These are phyloP conservation scores for Argynnis bischoffii DNA, from an alignment of 2,888 invertebrate genomes.

Conservation along the genomic window DNA sequence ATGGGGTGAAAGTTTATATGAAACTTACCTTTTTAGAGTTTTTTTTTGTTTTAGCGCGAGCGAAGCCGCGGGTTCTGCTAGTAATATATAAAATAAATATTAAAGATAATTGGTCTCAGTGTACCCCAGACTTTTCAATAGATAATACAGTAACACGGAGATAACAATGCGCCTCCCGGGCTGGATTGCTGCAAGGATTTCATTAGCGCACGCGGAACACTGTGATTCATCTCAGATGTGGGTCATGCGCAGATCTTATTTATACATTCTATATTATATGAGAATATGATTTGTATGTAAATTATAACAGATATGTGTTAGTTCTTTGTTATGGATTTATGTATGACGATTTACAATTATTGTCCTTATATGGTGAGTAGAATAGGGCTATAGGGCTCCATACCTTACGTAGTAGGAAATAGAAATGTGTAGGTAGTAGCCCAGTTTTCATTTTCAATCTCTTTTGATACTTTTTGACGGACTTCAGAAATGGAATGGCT, in stretches of 20 bases:
- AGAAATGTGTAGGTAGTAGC: too few species aligned
- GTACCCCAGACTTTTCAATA: slow-evolving; percentile 31
- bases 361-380: too few species aligned
- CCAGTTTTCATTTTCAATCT: too few species aligned
- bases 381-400: too few species aligned
- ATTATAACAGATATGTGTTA: not conserved
- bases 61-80: too few species aligned
- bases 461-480: too few species aligned
- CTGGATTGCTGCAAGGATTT: slow-evolving; percentile 69
- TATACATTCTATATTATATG: slow-evolving; percentile 17
- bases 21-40: too few species aligned
- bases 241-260: slow-evolving; percentile 36
- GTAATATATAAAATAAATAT: too few species aligned
- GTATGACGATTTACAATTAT: not conserved
- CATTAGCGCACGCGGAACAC: slow-evolving; percentile 62
- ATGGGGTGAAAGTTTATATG: too few species aligned
- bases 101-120: slow-evolving; percentile 32
- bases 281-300: slow-evolving; percentile 10
- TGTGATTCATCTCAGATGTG: slow-evolving; percentile 46
- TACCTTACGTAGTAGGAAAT: too few species aligned
- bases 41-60: too few species aligned
- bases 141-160: slow-evolving; percentile 58
- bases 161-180: slow-evolving; percentile 69
- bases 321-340: not conserved
- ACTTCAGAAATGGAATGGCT: too few species aligned